Evolutionary conservation across 1,140 invertebrate genomes (phyloP), one percentile per base, ranked within the genome.

Genomic region (Scaptomyza graminum): DNA sequence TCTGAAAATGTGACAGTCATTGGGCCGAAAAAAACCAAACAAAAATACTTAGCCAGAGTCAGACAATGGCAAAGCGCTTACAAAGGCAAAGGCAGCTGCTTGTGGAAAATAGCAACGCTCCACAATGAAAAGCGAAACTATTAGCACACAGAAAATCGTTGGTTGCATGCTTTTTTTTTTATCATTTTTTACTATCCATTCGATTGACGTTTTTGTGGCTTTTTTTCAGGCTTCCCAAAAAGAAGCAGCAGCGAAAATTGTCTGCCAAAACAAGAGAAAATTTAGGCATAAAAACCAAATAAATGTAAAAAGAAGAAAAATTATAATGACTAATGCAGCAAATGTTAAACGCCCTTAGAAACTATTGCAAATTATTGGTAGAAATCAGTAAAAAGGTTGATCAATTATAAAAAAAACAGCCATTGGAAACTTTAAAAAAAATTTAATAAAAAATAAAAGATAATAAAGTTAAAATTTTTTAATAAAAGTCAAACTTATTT

Each of bases 91-190:
- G n/a, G 15, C 22, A 41, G 12, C 31, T 37, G 31, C 8, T 34
- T 34, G 7, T 52, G 11, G 22, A 13, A 81, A 81, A 51, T 56
- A 46, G 31, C 63, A 41, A 60, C 22, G 47, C 66, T 83, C 72
- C 59, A 63, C 57, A 65, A 76, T 70, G 83, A 88, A 85, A 85
- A 85, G 82, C 78, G 83, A 85, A 85, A 85, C 68, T 66, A 56
- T 80, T 77, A 71, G 69, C 81, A 85, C 62, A 34, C 31, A 34
- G 54, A 70, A 87, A 70, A 51, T 55, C 2, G 55, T 60, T 63
- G 63, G 71, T 15, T 57, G 60, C 18, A 13, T 51, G 59, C 31
- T 31, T 25, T 3, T 54, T 54, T 6, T n/a, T 39, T 9, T 16
- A n/a, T 15, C 43, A 22, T 31, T 37, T 2, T 37, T 37, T 37